Evolutionary conservation across 2,888 invertebrate genomes (phyloP).

Genomic region (Strigamia transsilvanica): DNA sequence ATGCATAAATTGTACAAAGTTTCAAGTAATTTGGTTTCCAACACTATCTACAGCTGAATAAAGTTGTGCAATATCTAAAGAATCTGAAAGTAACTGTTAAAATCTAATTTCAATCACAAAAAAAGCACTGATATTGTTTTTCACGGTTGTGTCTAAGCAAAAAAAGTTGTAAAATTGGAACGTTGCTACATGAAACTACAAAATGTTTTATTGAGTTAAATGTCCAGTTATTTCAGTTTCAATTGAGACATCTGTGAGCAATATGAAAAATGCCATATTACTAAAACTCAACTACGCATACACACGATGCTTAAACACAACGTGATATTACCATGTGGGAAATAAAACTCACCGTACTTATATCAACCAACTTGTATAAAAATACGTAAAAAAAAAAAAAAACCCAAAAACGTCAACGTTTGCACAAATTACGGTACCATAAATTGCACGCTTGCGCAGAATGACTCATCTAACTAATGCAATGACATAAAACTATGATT

Average conservation of each 20-base stretch:
- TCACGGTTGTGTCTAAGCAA: not conserved
- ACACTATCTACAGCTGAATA: too few relatives aligned
- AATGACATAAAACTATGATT: not conserved
- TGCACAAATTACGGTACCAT: not conserved
- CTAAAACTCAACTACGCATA: not conserved
- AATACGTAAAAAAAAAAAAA: constrained; percentile 1
- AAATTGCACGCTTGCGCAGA: not conserved
- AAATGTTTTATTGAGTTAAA: not conserved
- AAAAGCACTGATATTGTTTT: too few relatives aligned
- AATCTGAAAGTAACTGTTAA: too few relatives aligned
- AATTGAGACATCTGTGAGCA: constrained; percentile 3
- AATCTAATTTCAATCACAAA: too few relatives aligned
- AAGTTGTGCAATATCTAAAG: too few relatives aligned
- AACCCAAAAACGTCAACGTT: not conserved
- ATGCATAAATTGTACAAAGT: too few relatives aligned
- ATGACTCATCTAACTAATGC: not conserved
- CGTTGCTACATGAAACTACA: not conserved
- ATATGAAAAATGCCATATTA: constrained; percentile 3
- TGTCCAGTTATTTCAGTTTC: not conserved
- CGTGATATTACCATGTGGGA: not conserved
- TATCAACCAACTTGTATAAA: not conserved
- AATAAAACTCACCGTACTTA: not conserved
- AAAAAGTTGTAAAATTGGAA: not conserved
- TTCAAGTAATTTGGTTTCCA: too few relatives aligned
- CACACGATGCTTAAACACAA: not conserved